phyloP scores from a whole-genome alignment of 2,888 invertebrate species.

The Athetis lepigone region DNA sequence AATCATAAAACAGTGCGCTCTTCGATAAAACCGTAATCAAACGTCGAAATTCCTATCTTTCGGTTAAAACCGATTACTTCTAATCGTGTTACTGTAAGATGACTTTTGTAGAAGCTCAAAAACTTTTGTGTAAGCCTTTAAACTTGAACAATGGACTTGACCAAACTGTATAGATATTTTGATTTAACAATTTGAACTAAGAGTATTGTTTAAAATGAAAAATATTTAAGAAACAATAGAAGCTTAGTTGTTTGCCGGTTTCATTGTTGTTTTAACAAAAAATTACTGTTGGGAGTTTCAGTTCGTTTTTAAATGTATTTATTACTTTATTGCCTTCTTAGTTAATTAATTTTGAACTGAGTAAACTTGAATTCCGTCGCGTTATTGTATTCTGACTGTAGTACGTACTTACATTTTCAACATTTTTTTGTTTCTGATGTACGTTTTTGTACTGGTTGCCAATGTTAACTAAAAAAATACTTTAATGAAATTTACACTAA shows the following conservation, averaged over 20 bases:
- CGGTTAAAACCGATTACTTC: conserved; percentile 57
- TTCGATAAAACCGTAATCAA: conserved; percentile 17
- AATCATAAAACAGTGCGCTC: background rate
- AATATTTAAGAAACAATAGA: conserved; percentile 64
- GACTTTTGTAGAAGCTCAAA: conserved; percentile 69
- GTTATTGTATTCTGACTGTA: no score
- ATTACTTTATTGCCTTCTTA: conserved; percentile 1
- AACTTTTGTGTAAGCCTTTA: conserved; percentile 67
- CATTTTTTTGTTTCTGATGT: no score
- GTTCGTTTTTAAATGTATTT: background rate
- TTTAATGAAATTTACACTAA: no score
- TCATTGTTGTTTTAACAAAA: conserved; percentile 50
- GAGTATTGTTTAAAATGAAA: conserved; percentile 71
- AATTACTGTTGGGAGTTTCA: background rate
- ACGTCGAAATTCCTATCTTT: conserved; percentile 47
- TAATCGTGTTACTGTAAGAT: conserved; percentile 73
- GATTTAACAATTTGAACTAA: conserved; percentile 72
- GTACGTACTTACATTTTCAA: no score
- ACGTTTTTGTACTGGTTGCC: no score
- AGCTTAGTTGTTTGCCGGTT: conserved; percentile 34
- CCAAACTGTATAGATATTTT: conserved; percentile 72
- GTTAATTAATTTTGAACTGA: no score
- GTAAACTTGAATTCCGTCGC: no score
- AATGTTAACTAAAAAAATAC: no score
- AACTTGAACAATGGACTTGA: conserved; percentile 74